Base-by-base conservation (phyloP, 2,113 vertebrate genomes). In the Cephalophus harveyi region DNA sequence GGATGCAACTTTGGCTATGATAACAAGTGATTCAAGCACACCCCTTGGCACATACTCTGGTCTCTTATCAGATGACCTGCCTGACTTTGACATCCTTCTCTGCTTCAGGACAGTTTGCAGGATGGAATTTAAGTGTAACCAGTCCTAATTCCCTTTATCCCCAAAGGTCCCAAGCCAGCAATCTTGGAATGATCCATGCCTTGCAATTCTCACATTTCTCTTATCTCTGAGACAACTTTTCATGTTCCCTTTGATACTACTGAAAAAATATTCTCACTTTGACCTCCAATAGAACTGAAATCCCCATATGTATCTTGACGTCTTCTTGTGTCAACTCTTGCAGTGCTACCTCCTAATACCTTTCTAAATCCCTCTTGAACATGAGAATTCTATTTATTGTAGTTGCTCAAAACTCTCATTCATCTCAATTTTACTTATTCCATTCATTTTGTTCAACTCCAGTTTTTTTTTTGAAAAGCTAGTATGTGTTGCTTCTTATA, bases 211-310 rank as follows among this genome's bases (percentile, higher is more conserved):
- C 89, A 96, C 96, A 96, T 97, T 96, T 95, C 84, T 96, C 59
- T 96, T 92, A 95, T 96, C 92, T 95, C 74, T 90, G 16, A 96
- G 48, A 91, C 21, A 59, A 82, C 59, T 92, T 97, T 82, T 96
- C 87, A 74, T 64, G 87, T 59, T 98, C 57, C 15, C 55, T 97
- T 95, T 96, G 94, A 92, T 95, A 87, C 40, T 89, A 36, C n/a
- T 89, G 92, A 60, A 96, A 97, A 97, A 97, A 96, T 96, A 93
- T 92, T 96, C 87, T 97, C 85, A 83, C 92, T 76, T 91, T 96
- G 78, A 96, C 48, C 88, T 67, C 25, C 46, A 92, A 17, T 71
- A 93, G n/a, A 97, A 97, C 64, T 82, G 67, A 97, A 98, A 96
- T 96, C 52, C 84, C 67, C 90, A 76, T 67, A 74, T 79, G 96